These are phyloP conservation scores for Aethes cnicana DNA, from an alignment of 2,888 invertebrate species.

Conservation along the genomic window DNA sequence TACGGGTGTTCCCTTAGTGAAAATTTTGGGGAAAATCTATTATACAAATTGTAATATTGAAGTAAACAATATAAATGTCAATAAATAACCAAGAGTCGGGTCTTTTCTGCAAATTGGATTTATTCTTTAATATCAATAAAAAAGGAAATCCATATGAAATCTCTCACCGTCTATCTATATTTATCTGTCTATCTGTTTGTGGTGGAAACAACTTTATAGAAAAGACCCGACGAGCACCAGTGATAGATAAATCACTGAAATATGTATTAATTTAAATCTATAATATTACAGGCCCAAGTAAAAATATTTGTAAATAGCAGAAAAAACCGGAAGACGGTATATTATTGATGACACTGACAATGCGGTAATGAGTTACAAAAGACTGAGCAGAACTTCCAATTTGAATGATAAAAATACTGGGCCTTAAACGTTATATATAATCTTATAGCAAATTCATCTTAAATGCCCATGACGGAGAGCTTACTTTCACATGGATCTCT, in stretches of 20 bases:
- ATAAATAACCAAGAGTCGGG: constrained; percentile 21
- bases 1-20: constrained; percentile 8
- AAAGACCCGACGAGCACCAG: constrained; percentile 55
- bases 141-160: constrained; percentile 43
- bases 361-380: neutral
- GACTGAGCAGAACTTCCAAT: constrained; percentile 6
- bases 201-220: constrained; percentile 27
- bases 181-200: neutral
- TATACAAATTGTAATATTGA: constrained; percentile 4
- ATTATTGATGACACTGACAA: neutral
- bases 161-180: neutral
- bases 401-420: neutral
- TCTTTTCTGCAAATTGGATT: neutral
- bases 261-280: constrained; percentile 45
- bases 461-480: constrained; percentile 5
- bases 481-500: neutral
- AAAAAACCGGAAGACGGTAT: constrained; percentile 2
- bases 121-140: constrained; percentile 42
- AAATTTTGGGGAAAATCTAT: constrained; percentile 6
- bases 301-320: constrained; percentile 16
- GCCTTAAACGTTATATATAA: neutral
- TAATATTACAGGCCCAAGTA: constrained; percentile 8
- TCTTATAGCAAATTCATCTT: constrained; percentile 8
- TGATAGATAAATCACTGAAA: constrained; percentile 58
- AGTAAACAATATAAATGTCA: constrained; percentile 20